A percentile compares a stretch with the other conserved stretches of the same genome.
phyloP scores from a whole-genome alignment of 2,113 vertebrate genomes.

The Rhagologus leucostigma region DNA sequence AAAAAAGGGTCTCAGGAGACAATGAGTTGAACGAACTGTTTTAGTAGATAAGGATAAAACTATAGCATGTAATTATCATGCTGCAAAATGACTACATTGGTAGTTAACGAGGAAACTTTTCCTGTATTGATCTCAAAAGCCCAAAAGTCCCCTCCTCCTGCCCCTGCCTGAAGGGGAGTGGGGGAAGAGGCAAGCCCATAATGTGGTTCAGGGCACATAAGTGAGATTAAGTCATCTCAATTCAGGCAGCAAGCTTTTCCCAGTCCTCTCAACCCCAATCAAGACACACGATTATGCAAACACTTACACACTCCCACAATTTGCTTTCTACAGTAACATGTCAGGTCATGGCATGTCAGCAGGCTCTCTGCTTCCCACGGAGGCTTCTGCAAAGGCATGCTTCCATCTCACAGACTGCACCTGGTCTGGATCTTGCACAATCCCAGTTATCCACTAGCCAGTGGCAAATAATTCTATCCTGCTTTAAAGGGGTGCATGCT shows the following conservation, averaged over 20 bases:
- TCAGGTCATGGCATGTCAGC: conserved; percentile 12
- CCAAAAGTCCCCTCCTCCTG: not conserved
- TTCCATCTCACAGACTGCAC: not conserved
- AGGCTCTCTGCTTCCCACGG: not conserved
- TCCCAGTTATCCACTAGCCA: not conserved
- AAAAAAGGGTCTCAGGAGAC: not conserved
- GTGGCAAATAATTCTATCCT: not conserved
- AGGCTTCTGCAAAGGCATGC: not conserved
- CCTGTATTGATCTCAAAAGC: not conserved
- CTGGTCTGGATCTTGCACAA: not conserved
- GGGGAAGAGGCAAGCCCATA: not conserved
- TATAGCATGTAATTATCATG: not conserved
- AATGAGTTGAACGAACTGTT: not conserved
- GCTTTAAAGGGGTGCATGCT: not conserved
- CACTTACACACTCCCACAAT: not conserved
- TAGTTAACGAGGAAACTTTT: not conserved
- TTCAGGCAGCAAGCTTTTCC: conserved; percentile 2
- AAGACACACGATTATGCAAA: not conserved
- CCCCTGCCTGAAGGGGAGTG: not conserved
- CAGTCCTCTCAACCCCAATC: not conserved
- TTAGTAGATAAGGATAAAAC: not conserved
- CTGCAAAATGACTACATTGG: not conserved
- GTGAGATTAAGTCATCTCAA: not conserved
- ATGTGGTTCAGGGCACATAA: not conserved
- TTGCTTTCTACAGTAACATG: not conserved